Evolutionary conservation across 2,888 invertebrate genomes (phyloP).

Genomic region (Busseola fusca): DNA sequence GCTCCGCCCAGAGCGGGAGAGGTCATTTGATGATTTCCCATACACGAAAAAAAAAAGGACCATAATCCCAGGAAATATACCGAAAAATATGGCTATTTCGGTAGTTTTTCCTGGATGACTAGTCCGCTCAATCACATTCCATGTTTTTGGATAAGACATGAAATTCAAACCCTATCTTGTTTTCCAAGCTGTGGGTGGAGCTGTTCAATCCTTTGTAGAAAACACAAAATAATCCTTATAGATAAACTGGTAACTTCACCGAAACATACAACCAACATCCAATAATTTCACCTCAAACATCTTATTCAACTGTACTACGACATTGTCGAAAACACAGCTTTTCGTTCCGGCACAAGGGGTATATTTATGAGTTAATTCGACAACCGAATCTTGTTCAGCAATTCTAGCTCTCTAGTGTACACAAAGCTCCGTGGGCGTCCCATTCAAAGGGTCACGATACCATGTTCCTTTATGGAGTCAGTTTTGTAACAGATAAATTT

Average conservation of each 20-base stretch:
- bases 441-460: constrained; percentile 68
- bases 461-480: constrained; percentile 61
- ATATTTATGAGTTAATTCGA: constrained; percentile 60
- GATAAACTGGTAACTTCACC: constrained; percentile 34
- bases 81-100: background rate
- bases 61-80: background rate
- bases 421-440: constrained; percentile 73
- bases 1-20: too few relatives aligned
- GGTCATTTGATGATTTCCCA: too few relatives aligned
- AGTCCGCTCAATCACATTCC: too few relatives aligned
- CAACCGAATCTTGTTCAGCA: constrained; percentile 50
- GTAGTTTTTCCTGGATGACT: too few relatives aligned
- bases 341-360: constrained; percentile 24
- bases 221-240: constrained; percentile 10
- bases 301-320: constrained; percentile 42
- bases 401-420: constrained; percentile 11
- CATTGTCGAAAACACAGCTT: constrained; percentile 14
- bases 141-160: background rate
- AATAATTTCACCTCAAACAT: constrained; percentile 41
- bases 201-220: background rate
- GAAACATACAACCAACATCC: constrained; percentile 19
- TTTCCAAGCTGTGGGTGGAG: background rate
- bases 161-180: background rate
- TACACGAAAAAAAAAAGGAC: too few relatives aligned
- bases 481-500: constrained; percentile 65